Conservation (phyloP, 2,113 vertebrate genomes). For the Tragelaphus strepsiceros region DNA sequence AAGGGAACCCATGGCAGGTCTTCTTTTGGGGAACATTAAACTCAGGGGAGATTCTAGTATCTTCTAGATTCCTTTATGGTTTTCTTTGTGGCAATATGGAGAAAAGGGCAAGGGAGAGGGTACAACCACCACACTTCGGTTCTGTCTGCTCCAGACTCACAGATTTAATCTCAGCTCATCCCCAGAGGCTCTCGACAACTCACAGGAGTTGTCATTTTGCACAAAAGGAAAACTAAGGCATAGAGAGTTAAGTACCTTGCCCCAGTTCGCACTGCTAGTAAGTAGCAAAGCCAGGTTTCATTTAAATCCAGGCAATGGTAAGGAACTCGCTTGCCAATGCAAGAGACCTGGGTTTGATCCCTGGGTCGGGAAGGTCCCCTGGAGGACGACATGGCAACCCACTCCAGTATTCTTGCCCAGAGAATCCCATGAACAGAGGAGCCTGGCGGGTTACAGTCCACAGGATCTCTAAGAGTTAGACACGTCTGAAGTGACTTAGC, state of each 20-base stretch:
- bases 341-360: background rate
- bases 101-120: background rate
- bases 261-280: background rate
- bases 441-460: background rate
- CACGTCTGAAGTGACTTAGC: background rate
- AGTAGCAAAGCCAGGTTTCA: background rate
- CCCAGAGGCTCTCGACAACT: background rate
- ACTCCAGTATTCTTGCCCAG: background rate
- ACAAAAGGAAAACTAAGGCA: background rate
- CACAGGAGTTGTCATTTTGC: background rate
- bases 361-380: background rate
- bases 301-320: background rate
- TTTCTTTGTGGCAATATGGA: background rate
- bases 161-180: background rate
- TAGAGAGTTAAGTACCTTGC: background rate
- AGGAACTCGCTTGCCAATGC: background rate
- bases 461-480: background rate
- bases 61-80: background rate
- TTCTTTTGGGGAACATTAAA: background rate
- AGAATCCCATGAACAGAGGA: background rate
- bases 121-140: rapidly evolving
- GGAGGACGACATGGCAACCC: background rate
- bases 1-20: background rate
- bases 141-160: background rate
- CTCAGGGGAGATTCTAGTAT: background rate